A percentile compares a stretch with the other conserved stretches of the same genome.
Evolutionary conservation across 2,888 invertebrate species (phyloP).

Genomic region (Cataglyphis rosenhaueri): DNA sequence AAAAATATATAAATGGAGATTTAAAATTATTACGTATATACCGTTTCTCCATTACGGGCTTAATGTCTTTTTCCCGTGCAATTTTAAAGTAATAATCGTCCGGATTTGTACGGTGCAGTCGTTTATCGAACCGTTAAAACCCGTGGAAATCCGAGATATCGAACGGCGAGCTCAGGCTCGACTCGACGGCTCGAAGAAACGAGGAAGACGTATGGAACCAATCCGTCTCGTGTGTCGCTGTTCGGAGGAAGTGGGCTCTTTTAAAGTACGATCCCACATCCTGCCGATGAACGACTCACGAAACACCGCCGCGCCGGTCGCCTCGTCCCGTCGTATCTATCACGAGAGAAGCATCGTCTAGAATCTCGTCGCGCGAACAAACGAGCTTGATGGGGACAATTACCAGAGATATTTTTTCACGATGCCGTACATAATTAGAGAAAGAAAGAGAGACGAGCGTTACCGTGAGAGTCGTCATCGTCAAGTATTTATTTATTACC

Average conservation of each 20-base stretch:
- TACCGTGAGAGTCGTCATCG: conserved; percentile 27
- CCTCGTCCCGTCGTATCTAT: conserved; percentile 10
- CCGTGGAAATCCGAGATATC: conserved; percentile 18
- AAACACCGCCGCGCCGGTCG: background rate
- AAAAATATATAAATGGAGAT: conserved; percentile 1
- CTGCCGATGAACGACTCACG: conserved; percentile 46
- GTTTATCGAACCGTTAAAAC: conserved; percentile 4
- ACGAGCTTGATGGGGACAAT: conserved; percentile 26
- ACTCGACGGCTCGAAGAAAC: conserved; percentile 40
- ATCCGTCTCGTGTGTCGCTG: conserved; percentile 69
- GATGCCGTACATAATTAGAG: background rate
- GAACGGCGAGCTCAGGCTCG: background rate
- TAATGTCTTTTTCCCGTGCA: background rate
- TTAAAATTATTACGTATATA: background rate
- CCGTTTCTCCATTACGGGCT: background rate
- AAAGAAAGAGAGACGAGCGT: background rate
- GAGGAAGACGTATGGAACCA: conserved; percentile 62
- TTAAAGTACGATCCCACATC: conserved; percentile 57
- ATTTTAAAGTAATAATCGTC: background rate
- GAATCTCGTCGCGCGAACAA: conserved; percentile 24
- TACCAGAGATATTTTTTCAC: conserved; percentile 17
- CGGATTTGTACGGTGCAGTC: background rate
- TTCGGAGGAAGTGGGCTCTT: conserved; percentile 78
- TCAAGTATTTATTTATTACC: conserved; percentile 47
- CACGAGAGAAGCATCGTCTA: conserved; percentile 29